Conservation (phyloP, 2,797 vertebrate genomes). For the Gadopsis marmoratus region DNA sequence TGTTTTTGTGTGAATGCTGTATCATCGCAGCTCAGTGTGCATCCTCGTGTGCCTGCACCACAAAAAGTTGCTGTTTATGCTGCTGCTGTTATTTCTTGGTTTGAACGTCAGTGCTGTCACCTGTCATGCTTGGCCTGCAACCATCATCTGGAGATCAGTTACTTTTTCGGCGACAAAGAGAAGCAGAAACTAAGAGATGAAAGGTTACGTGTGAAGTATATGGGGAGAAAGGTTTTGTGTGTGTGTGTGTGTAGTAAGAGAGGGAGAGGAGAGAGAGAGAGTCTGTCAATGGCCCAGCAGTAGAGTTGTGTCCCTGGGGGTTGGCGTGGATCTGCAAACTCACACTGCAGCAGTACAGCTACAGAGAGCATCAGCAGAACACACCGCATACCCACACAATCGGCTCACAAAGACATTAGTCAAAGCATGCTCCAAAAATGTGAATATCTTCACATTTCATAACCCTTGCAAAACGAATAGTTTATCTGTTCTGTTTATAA, state of each 20-base stretch:
- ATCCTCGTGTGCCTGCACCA: constrained; percentile 27
- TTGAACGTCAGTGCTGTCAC: constrained; percentile 4
- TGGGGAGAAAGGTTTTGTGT: not conserved
- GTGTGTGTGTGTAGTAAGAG: not conserved
- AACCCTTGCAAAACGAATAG: not conserved
- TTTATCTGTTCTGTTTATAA: not conserved
- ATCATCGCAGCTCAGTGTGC: constrained; percentile 52
- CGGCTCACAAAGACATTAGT: constrained; percentile 9
- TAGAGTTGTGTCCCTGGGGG: constrained; percentile 65
- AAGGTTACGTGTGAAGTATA: not conserved
- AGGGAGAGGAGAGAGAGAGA: constrained; percentile 31
- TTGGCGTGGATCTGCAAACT: constrained; percentile 82
- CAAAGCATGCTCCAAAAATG: not conserved
- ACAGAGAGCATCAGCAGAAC: constrained; percentile 79
- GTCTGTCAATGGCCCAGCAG: constrained; percentile 69
- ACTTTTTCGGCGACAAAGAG: not conserved
- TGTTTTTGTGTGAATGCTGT: constrained; percentile 49
- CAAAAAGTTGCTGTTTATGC: not conserved
- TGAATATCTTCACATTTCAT: constrained; percentile 3
- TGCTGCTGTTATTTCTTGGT: not conserved
- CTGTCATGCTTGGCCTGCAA: not conserved
- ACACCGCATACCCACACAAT: constrained; percentile 47
- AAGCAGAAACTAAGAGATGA: not conserved
- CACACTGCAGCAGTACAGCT: constrained; percentile 81
- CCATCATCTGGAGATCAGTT: not conserved